These are phyloP conservation scores for Threskiornis aethiopicus DNA, from an alignment of 2,797 vertebrate genomes.

Conservation along the genomic window DNA sequence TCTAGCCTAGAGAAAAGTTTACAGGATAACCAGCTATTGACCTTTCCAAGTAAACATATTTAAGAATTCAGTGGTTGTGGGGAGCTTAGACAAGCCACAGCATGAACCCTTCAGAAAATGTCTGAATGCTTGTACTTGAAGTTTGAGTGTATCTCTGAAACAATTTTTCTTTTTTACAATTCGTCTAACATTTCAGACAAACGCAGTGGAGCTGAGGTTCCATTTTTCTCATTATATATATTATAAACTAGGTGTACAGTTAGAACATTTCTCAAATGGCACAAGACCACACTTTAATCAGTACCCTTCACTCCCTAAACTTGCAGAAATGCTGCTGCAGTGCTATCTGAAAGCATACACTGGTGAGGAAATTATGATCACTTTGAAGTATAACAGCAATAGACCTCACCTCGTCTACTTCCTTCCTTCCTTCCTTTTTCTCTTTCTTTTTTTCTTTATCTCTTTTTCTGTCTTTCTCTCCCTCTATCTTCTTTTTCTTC, in stretches of 20 bases:
- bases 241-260: background rate
- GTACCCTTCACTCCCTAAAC: background rate
- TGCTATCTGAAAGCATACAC: background rate
- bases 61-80: constrained; percentile 55
- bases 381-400: background rate
- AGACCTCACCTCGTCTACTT: background rate
- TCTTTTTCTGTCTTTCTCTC: background rate
- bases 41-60: constrained; percentile 63
- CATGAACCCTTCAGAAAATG: constrained; percentile 41
- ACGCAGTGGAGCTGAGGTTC: background rate
- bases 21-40: constrained; percentile 52
- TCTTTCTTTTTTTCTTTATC: background rate
- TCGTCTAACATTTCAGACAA: constrained; percentile 15
- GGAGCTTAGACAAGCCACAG: constrained; percentile 24
- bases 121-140: constrained; percentile 39
- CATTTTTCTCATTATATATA: constrained; percentile 1
- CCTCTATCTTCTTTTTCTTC: background rate
- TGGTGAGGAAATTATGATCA: background rate
- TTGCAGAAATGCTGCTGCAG: background rate
- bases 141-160: constrained; percentile 24
- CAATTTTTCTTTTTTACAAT: constrained; percentile 18
- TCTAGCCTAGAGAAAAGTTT: constrained; percentile 61
- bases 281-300: background rate
- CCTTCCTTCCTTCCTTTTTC: background rate
- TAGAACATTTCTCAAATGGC: constrained; percentile 5